phyloP scores from a whole-genome alignment of 2,797 vertebrate species.

The Eulemur mongoz region DNA sequence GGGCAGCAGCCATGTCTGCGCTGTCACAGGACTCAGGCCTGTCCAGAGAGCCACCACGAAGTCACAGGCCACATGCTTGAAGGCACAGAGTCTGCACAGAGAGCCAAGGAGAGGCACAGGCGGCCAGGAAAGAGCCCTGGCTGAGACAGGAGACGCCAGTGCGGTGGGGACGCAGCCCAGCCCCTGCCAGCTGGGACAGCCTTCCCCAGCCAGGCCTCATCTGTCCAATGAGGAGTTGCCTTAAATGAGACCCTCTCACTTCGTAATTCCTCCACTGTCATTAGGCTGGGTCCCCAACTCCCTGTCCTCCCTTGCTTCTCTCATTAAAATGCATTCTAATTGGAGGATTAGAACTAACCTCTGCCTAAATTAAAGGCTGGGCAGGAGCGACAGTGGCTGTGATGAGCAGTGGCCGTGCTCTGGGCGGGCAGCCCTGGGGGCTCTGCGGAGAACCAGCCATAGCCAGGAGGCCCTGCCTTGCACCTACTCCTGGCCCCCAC shows the following conservation, averaged over 20 bases:
- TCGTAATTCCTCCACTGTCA: neutral
- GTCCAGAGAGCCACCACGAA: neutral
- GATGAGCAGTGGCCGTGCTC: neutral
- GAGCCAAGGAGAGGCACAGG: too few species aligned
- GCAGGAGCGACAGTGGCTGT: neutral
- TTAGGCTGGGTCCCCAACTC: neutral
- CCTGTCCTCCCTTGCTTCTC: neutral
- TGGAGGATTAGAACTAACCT: slow-evolving; percentile 32
- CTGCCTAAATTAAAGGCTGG: slow-evolving; percentile 41
- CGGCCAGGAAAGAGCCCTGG: neutral
- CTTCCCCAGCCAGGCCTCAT: neutral
- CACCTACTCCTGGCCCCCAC: neutral
- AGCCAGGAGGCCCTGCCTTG: fast-evolving
- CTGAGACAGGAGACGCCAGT: neutral
- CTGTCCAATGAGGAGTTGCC: neutral
- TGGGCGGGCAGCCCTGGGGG: neutral
- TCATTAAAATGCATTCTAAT: slow-evolving; percentile 46
- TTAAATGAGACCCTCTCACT: neutral
- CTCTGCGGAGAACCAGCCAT: neutral
- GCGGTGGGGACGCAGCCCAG: neutral
- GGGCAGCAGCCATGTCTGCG: neutral
- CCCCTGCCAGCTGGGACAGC: fast-evolving
- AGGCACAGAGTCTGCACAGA: neutral
- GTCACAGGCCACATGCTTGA: neutral
- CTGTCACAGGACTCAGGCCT: neutral